These are phyloP conservation scores for Pyrgilauda ruficollis DNA, from an alignment of 2,113 vertebrate species.

Conservation along the genomic window DNA sequence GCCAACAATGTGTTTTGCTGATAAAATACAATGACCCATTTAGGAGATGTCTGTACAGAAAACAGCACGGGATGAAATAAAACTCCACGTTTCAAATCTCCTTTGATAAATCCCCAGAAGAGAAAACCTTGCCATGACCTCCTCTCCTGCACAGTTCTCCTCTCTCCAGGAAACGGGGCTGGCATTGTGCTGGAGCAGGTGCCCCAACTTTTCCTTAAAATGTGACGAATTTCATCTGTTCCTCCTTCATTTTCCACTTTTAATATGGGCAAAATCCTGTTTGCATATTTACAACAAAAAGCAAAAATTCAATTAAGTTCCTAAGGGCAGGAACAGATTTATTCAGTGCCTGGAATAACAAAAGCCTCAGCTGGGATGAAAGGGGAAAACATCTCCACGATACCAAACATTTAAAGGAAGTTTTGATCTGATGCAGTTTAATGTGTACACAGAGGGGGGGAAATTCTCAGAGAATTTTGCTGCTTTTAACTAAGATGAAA, in stretches of 20 bases:
- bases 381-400: neutral
- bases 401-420: neutral
- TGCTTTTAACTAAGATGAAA: slow-evolving; percentile 25
- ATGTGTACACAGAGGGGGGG: neutral
- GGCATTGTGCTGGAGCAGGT: neutral
- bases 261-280: neutral
- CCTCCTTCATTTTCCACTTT: neutral
- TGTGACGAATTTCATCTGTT: neutral
- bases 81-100: neutral
- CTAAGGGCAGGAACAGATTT: slow-evolving; percentile 14
- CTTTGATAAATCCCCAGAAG: neutral
- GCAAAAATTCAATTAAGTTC: neutral
- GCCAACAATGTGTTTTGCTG: slow-evolving; percentile 1
- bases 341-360: slow-evolving; percentile 9
- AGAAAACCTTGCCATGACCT: neutral
- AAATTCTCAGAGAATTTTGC: neutral
- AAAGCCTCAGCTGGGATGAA: slow-evolving; percentile 5
- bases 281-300: neutral
- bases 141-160: neutral
- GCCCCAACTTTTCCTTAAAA: neutral
- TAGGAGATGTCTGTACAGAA: neutral
- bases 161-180: neutral
- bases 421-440: neutral
- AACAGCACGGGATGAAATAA: neutral
- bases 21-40: neutral